Evolutionary conservation across 2,797 vertebrate genomes (phyloP).

Genomic region (Spinibarbus caldwelli): DNA sequence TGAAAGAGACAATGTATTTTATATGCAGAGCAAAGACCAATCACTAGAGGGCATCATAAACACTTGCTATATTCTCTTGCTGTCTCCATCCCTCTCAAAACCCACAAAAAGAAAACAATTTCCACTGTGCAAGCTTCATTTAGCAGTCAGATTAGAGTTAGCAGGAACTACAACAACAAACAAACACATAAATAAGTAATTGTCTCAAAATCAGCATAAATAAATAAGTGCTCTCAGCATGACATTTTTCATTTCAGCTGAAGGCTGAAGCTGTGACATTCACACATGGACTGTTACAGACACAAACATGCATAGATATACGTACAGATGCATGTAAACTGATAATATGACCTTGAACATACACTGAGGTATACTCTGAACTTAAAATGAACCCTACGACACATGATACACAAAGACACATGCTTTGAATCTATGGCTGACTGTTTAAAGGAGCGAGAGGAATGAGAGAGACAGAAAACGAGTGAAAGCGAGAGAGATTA

Average conservation of each 20-base stretch:
- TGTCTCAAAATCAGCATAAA: conserved; percentile 13
- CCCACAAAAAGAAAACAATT: conserved; percentile 2
- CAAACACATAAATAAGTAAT: conserved; percentile 10
- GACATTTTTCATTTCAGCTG: not conserved
- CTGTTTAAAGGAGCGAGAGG: not conserved
- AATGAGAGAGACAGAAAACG: not conserved
- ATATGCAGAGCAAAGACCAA: not conserved
- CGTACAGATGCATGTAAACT: not conserved
- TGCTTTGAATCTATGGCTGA: not conserved
- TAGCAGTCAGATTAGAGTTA: conserved; percentile 10
- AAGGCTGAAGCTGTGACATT: conserved; percentile 10
- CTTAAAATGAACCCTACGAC: not conserved
- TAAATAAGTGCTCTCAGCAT: conserved; percentile 1
- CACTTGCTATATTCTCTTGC: not conserved
- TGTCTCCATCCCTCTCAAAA: not conserved
- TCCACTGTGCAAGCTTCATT: conserved; percentile 15
- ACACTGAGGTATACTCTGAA: not conserved
- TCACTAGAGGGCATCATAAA: conserved; percentile 54
- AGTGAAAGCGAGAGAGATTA: conserved; percentile 37
- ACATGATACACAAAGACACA: not conserved
- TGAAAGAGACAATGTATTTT: not conserved
- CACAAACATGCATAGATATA: not conserved
- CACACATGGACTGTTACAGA: not conserved
- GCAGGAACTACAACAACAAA: not conserved
- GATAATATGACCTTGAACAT: conserved; percentile 14